Base-by-base conservation (phyloP, 2,888 invertebrate genomes). In the Lottia gigantea region DNA sequence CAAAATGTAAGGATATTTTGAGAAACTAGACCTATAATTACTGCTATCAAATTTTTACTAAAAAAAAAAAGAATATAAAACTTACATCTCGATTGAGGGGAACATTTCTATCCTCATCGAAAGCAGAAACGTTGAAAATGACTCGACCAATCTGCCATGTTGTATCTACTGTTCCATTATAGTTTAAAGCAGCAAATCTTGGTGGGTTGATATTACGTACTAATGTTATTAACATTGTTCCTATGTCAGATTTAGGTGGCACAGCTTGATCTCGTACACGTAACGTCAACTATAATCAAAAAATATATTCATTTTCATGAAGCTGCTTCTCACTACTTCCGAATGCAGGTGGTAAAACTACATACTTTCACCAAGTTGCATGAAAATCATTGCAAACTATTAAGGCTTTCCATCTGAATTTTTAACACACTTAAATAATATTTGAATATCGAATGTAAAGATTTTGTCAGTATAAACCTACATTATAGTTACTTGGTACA, bases 181-280 rank as follows among this genome's bases (percentile, higher is more conserved):
- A 82, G 12, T 46, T 26, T 14, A 71, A 70, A 45, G 73, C 73
- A 11, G 70, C 74, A 72, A 86, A 86, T 8, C 68, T 64, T 8
- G 87, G 87, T 1, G 78, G 78, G 68, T 81, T 67, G 67, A 76
- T 74, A 74, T 86, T 87, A 31, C 86, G 70, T 7, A 80, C 65
- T 8, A 87, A 83, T 47, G 75, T 72, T 61, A 87, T 80, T 26
- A 68, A 74, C 16, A 86, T 78, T 6, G 76, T 76, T 8, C 78
- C 76, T 2, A 75, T 73, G 12, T 76, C 80, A 8, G 75, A 74
- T 67, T 80, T 82, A 4, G 80, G 76, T 1, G 74, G 72, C 1
- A 77, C 66, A 0, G 79, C 79, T 11, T 66, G 71, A 73, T 84
- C 83, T 2, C 73, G 47, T 19, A 79, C 82, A 23, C 69, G 72